A percentile compares a stretch with the other conserved stretches of the same genome.
phyloP scores from a whole-genome alignment of 2,888 invertebrate species.

The Orchesellides sinensis region DNA sequence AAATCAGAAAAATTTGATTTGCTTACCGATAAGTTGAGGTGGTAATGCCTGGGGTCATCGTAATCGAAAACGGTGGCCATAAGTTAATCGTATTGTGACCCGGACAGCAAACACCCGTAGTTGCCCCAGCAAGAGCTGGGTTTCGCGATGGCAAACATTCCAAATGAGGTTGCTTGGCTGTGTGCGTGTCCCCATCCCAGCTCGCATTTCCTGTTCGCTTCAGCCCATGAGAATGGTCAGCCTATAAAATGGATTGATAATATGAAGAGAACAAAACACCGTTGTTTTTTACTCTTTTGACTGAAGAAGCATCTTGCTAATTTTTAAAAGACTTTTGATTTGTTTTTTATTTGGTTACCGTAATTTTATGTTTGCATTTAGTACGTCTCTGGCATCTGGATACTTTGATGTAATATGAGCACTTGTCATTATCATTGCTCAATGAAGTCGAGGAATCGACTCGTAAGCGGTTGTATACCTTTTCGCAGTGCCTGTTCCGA shows the following conservation, averaged over 20 bases:
- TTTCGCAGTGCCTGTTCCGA: constrained; percentile 60
- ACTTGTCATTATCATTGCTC: constrained; percentile 56
- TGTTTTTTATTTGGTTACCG: constrained; percentile 30
- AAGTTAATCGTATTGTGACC: constrained; percentile 77
- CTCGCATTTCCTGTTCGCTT: constrained; percentile 83
- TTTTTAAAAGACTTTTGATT: neutral
- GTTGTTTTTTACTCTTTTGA: neutral
- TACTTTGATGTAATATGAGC: constrained; percentile 55
- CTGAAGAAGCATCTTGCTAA: too few relatives aligned
- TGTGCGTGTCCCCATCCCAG: constrained; percentile 81
- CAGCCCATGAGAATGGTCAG: constrained; percentile 77
- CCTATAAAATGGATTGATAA: neutral
- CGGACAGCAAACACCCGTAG: constrained; percentile 14
- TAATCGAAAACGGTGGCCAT: constrained; percentile 82
- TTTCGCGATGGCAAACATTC: constrained; percentile 55
- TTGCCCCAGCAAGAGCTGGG: neutral
- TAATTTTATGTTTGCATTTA: constrained; percentile 47
- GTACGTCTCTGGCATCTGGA: constrained; percentile 43
- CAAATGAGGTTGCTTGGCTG: constrained; percentile 80
- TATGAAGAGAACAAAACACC: neutral
- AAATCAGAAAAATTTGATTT: too few relatives aligned
- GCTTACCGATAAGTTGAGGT: constrained; percentile 74
- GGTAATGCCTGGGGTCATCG: constrained; percentile 77
- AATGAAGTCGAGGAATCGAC: constrained; percentile 41
- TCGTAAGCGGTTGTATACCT: constrained; percentile 55